phyloP scores from a whole-genome alignment of 2,113 vertebrate genomes.

The Holacanthus passer region DNA sequence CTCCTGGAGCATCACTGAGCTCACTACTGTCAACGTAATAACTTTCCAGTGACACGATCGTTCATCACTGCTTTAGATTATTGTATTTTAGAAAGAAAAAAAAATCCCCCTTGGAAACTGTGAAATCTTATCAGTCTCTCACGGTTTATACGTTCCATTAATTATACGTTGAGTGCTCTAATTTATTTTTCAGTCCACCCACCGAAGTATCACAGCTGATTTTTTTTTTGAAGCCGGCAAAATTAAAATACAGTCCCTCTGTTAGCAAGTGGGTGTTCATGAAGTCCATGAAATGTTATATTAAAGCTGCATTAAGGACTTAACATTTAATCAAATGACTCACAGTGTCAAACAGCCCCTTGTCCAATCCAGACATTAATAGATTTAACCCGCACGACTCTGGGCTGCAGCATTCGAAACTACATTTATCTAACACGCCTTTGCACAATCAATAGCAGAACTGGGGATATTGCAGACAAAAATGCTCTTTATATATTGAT shows the following conservation, averaged over 20 bases:
- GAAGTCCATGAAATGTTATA: not conserved
- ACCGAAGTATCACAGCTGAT: not conserved
- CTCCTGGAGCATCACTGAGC: conserved; percentile 31
- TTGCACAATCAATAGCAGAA: not conserved
- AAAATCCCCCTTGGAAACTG: not conserved
- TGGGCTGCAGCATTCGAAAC: not conserved
- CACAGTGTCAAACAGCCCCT: not conserved
- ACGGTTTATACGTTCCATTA: conserved; percentile 5
- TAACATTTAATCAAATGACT: not conserved
- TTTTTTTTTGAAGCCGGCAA: not conserved
- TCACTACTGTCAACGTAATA: conserved; percentile 35
- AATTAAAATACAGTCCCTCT: not conserved
- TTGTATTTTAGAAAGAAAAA: not conserved
- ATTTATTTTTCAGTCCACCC: conserved; percentile 16
- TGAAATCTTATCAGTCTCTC: conserved; percentile 9
- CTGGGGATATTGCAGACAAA: not conserved
- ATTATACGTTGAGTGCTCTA: conserved; percentile 10
- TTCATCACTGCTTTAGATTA: conserved; percentile 39
- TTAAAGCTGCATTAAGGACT: not conserved
- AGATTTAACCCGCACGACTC: not conserved
- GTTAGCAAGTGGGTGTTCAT: not conserved
- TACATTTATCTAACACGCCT: not conserved
- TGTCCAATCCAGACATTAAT: not conserved
- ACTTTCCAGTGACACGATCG: conserved; percentile 34
- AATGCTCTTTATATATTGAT: not conserved